Evolutionary conservation across 64 coral and sea anemone genomes (phyloP).

Genomic region (Montipora foliosa): DNA sequence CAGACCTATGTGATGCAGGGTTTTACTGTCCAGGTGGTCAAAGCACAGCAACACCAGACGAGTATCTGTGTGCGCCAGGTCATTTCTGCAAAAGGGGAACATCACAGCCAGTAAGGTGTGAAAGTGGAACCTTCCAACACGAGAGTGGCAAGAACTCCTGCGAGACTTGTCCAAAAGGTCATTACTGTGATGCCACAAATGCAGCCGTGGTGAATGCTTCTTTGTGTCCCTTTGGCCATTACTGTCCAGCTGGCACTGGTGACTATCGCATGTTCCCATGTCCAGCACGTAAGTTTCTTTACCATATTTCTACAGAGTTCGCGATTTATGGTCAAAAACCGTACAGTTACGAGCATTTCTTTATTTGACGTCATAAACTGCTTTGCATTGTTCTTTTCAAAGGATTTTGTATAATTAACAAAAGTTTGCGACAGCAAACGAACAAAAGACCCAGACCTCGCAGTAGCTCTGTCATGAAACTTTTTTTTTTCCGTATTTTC

Average conservation of each 20-base stretch:
- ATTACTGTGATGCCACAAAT: constrained; percentile 86
- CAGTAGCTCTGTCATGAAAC: no score
- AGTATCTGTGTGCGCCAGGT: constrained; percentile 77
- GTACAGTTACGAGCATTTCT: no score
- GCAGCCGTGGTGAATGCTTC: constrained; percentile 81
- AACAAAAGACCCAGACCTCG: no score
- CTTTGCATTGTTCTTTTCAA: no score
- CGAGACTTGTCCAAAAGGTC: constrained; percentile 80
- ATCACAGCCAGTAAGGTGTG: constrained; percentile 71
- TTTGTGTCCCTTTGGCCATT: constrained; percentile 79
- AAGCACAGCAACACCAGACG: constrained; percentile 64
- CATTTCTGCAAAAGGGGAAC: constrained; percentile 84
- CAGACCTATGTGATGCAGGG: constrained; percentile 72
- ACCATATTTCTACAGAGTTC: not conserved
- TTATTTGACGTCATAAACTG: no score
- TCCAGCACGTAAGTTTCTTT: constrained; percentile 83
- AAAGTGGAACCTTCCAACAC: constrained; percentile 94
- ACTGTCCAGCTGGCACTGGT: constrained; percentile 81
- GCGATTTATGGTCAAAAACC: not conserved
- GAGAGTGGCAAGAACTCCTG: constrained; percentile 79
- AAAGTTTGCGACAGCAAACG: no score
- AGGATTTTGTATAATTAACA: no score
- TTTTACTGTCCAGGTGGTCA: constrained; percentile 96
- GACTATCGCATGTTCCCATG: constrained; percentile 84
- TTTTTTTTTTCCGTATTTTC: no score